Percentiles rank a stretch among this genome's conserved stretches.
Evolutionary conservation across 2,797 vertebrate genomes (phyloP).

Genomic region (Sebastes nivosus): DNA sequence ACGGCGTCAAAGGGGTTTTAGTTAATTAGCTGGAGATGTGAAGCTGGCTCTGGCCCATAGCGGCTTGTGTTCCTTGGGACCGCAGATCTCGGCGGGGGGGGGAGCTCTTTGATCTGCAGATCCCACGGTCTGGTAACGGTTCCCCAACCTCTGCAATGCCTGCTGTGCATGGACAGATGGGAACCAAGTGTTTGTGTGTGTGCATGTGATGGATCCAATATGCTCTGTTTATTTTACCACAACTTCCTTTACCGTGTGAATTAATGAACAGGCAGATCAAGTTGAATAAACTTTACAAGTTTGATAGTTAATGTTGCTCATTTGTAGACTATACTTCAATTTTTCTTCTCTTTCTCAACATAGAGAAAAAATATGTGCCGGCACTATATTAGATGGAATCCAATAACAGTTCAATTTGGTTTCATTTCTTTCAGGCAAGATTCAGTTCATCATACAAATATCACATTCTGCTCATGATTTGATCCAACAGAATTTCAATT

Average conservation of each 20-base stretch:
- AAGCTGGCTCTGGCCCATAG: constrained; percentile 61
- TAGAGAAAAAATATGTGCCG: neutral
- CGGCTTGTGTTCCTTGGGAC: constrained; percentile 60
- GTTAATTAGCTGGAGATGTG: constrained; percentile 75
- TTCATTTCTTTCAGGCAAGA: neutral
- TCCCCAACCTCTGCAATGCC: constrained; percentile 44
- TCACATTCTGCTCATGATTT: neutral
- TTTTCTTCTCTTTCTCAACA: neutral
- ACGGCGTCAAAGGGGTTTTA: constrained; percentile 60
- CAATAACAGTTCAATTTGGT: neutral
- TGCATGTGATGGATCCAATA: constrained; percentile 22
- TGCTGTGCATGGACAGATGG: constrained; percentile 50
- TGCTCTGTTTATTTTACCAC: constrained; percentile 4
- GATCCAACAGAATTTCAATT: neutral
- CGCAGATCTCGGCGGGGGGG: constrained; percentile 43
- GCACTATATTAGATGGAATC: neutral
- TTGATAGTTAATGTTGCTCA: neutral
- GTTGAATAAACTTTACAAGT: neutral
- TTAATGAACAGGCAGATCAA: neutral
- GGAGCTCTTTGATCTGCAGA: constrained; percentile 70
- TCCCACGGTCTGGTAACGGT: constrained; percentile 64
- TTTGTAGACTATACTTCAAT: neutral
- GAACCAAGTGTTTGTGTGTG: constrained; percentile 17
- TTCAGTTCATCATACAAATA: neutral
- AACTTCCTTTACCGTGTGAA: neutral